Conservation (phyloP, 2,888 invertebrate species). For the Yponomeuta plumbellus region DNA sequence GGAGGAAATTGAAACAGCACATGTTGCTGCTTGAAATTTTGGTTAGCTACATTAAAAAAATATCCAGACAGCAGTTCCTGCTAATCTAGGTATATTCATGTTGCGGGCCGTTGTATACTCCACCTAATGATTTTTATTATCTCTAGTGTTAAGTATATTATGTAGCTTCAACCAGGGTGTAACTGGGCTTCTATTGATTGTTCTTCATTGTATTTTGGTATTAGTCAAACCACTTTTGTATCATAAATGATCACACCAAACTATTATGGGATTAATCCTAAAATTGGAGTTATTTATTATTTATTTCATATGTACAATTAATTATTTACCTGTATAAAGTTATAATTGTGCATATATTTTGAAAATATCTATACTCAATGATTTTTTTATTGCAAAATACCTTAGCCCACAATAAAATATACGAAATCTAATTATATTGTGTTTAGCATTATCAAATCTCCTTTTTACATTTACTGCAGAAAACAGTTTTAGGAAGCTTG, state of each 20-base stretch:
- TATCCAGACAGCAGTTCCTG: no score
- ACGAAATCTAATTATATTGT: neutral
- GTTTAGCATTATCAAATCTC: neutral
- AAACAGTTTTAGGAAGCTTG: no score
- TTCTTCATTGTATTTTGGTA: constrained; percentile 12
- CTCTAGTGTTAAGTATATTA: no score
- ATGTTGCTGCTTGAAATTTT: no score
- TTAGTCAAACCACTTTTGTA: constrained; percentile 63
- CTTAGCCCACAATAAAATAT: constrained; percentile 61
- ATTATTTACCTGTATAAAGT: constrained; percentile 75
- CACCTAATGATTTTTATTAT: no score
- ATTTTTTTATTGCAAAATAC: constrained; percentile 70
- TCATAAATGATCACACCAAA: constrained; percentile 65
- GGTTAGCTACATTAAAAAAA: no score
- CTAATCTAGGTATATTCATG: no score
- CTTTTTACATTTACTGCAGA: no score
- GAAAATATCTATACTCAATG: constrained; percentile 72
- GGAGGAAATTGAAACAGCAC: neutral
- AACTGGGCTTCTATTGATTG: constrained; percentile 16
- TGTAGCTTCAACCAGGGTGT: neutral
- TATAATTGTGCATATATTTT: constrained; percentile 76
- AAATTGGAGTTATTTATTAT: constrained; percentile 74
- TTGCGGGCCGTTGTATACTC: no score
- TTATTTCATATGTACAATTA: constrained; percentile 74
- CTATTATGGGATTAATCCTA: constrained; percentile 65